Percentiles rank a stretch among this genome's conserved stretches.
phyloP scores from a whole-genome alignment of 2,797 vertebrate genomes.

The Hydrolagus colliei region DNA sequence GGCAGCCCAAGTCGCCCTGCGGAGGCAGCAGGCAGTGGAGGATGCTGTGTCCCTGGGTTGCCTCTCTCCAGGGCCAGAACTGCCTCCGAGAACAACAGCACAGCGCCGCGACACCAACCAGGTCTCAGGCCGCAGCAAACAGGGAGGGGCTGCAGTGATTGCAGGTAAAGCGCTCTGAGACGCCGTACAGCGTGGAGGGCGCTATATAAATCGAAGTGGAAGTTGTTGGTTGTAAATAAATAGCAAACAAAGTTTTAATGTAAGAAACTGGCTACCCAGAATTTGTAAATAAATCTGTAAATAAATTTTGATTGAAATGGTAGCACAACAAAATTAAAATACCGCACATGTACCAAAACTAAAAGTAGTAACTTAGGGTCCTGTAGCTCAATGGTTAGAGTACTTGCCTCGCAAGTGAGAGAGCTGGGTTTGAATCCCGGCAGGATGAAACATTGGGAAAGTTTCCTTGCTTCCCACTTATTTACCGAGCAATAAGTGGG shows the following conservation, averaged over 20 bases:
- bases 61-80: background rate
- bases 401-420: too few relatives aligned
- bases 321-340: background rate
- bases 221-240: background rate
- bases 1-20: conserved; percentile 1
- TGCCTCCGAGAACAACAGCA: background rate
- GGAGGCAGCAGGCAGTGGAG: background rate
- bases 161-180: background rate
- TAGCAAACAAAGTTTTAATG: background rate
- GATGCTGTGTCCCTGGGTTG: background rate
- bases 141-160: background rate
- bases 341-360: background rate
- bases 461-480: too few relatives aligned
- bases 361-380: background rate
- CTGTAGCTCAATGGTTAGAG: too few relatives aligned
- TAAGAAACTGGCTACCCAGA: too few relatives aligned
- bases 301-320: too few relatives aligned
- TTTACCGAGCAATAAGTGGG: too few relatives aligned
- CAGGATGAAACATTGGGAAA: too few relatives aligned
- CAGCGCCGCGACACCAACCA: too few relatives aligned
- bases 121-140: background rate
- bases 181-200: too few relatives aligned
- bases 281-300: too few relatives aligned
- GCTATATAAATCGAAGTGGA: background rate
- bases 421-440: too few relatives aligned